Evolutionary conservation across 2,113 vertebrate genomes (phyloP).

Genomic region (Microtus oregoni): DNA sequence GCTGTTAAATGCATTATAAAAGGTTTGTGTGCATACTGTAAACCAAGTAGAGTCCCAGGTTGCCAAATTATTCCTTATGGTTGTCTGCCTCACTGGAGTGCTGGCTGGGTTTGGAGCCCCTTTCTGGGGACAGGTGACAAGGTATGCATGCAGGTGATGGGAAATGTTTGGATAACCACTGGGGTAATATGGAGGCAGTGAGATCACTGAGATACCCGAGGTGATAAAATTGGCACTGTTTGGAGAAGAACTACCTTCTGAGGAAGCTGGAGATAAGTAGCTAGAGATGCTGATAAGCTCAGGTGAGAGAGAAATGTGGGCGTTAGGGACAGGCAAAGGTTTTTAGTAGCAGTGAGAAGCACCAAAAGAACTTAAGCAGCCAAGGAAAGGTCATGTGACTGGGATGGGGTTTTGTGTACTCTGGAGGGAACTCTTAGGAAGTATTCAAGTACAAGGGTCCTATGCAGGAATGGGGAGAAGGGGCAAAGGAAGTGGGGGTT

Average conservation of each 20-base stretch:
- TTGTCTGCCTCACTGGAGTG: background rate
- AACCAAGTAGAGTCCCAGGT: background rate
- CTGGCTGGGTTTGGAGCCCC: background rate
- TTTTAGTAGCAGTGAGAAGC: background rate
- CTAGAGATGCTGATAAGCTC: too few relatives aligned
- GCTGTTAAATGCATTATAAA: background rate
- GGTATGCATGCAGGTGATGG: background rate
- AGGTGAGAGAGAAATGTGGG: background rate
- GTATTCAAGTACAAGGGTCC: background rate
- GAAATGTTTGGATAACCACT: background rate
- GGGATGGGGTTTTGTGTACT: background rate
- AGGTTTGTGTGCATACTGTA: background rate
- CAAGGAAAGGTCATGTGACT: background rate
- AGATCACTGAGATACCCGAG: background rate
- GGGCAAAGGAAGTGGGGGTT: background rate
- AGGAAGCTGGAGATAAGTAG: background rate
- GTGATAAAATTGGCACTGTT: background rate
- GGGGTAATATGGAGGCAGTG: background rate
- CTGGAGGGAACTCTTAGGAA: background rate
- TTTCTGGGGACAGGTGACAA: background rate
- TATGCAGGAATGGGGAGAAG: background rate
- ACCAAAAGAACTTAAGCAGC: background rate
- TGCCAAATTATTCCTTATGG: background rate
- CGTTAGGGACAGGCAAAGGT: background rate
- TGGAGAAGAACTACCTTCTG: too few relatives aligned